Conservation (phyloP, 37 sponge, comb jelly and placozoan species). For the Amphimedon queenslandica region DNA sequence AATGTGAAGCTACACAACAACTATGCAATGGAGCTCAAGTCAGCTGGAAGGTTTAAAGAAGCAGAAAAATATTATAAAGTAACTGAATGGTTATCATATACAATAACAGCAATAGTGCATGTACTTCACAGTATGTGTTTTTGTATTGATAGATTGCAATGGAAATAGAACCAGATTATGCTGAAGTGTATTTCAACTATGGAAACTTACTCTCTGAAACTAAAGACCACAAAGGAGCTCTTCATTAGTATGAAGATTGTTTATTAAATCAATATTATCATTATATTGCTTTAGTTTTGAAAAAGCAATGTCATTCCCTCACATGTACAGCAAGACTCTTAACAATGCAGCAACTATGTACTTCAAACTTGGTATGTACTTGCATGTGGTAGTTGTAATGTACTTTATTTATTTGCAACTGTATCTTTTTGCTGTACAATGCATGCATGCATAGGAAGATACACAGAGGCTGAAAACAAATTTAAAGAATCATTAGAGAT, state of each 20-base stretch:
- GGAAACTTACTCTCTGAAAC: slow-evolving; percentile 79
- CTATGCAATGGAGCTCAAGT: slow-evolving; percentile 83
- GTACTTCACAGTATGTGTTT: neutral
- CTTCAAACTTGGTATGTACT: slow-evolving; percentile 61
- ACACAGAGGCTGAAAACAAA: slow-evolving; percentile 51
- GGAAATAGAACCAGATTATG: slow-evolving; percentile 74
- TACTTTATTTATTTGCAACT: no score
- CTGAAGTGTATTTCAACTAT: slow-evolving; percentile 79
- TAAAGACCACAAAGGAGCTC: slow-evolving; percentile 44
- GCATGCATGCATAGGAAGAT: slow-evolving; percentile 34
- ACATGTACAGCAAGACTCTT: slow-evolving; percentile 65
- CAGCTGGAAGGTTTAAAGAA: slow-evolving; percentile 37
- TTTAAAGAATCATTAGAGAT: slow-evolving; percentile 56
- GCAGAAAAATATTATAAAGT: slow-evolving; percentile 65
- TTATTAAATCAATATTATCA: neutral
- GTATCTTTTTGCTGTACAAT: neutral
- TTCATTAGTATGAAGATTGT: slow-evolving; percentile 7
- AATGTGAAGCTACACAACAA: slow-evolving; percentile 89
- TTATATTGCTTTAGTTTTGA: slow-evolving; percentile 49
- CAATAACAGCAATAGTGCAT: no score
- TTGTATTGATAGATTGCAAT: slow-evolving; percentile 37
- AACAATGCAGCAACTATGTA: slow-evolving; percentile 88
- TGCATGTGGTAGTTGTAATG: no score
- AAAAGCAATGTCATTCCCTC: slow-evolving; percentile 41
- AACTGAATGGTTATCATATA: neutral